phyloP scores from a whole-genome alignment of 2,888 invertebrate species.

The Saturnia pavonia region DNA sequence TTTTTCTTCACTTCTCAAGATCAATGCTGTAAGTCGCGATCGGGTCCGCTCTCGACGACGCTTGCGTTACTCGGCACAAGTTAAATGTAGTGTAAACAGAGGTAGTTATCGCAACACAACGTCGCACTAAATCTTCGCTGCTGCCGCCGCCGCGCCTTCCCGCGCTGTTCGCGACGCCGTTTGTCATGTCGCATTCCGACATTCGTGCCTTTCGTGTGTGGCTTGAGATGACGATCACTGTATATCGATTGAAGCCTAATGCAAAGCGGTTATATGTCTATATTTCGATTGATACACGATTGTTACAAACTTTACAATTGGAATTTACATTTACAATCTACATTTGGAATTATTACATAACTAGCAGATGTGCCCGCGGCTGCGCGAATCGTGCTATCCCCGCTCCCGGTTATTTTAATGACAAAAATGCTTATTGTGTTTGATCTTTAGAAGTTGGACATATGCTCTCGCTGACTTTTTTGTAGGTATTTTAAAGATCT shows the following conservation, averaged over 20 bases:
- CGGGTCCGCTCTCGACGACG: slow-evolving; percentile 40
- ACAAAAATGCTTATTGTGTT: too few relatives aligned
- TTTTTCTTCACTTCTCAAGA: slow-evolving; percentile 42
- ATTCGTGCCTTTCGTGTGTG: slow-evolving; percentile 47
- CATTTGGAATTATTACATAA: too few relatives aligned
- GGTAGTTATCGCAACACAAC: slow-evolving; percentile 71
- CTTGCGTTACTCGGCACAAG: slow-evolving; percentile 66
- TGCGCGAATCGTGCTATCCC: too few relatives aligned
- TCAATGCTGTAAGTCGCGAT: slow-evolving; percentile 39
- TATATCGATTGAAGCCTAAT: slow-evolving; percentile 38
- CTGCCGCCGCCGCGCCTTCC: slow-evolving; percentile 28
- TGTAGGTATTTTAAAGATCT: too few relatives aligned
- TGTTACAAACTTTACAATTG: too few relatives aligned
- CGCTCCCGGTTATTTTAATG: too few relatives aligned
- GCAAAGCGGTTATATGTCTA: neutral
- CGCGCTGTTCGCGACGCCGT: slow-evolving; percentile 49
- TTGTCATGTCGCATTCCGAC: slow-evolving; percentile 62
- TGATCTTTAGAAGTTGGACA: too few relatives aligned
- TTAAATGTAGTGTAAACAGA: slow-evolving; percentile 78
- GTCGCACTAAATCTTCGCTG: slow-evolving; percentile 66
- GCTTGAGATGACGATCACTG: slow-evolving; percentile 46
- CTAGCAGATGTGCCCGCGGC: too few relatives aligned
- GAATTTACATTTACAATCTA: too few relatives aligned
- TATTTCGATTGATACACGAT: too few relatives aligned
- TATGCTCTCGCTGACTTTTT: too few relatives aligned